Evolutionary conservation across 2,797 vertebrate genomes (phyloP).

Genomic region (Danio kyathit): DNA sequence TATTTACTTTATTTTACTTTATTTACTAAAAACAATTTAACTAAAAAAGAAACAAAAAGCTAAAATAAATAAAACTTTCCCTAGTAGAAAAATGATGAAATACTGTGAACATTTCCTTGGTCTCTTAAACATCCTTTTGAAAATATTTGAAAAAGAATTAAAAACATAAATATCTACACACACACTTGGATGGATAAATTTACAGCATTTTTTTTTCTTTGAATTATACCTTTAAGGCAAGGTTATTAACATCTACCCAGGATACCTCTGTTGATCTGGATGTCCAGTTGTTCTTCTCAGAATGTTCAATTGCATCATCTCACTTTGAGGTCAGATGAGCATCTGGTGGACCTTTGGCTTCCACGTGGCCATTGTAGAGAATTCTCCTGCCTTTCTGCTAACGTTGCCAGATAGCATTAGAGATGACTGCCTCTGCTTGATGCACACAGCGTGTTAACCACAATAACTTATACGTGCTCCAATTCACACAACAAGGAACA

Average conservation of each 20-base stretch:
- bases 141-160: too few relatives aligned
- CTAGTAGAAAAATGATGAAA: too few relatives aligned
- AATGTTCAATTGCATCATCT: slow-evolving; percentile 24
- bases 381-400: slow-evolving; percentile 2
- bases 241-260: neutral
- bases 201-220: neutral
- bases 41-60: too few relatives aligned
- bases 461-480: slow-evolving; percentile 30
- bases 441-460: slow-evolving; percentile 8
- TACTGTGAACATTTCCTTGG: too few relatives aligned
- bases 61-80: too few relatives aligned
- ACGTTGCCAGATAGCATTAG: slow-evolving; percentile 23
- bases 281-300: slow-evolving; percentile 24
- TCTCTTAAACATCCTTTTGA: too few relatives aligned
- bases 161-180: too few relatives aligned
- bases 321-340: slow-evolving; percentile 30
- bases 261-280: neutral
- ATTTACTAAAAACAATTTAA: too few relatives aligned
- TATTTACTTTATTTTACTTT: too few relatives aligned
- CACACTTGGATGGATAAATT: too few relatives aligned
- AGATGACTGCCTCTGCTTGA: slow-evolving; percentile 15
- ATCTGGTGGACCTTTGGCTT: slow-evolving; percentile 35
- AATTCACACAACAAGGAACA: slow-evolving; percentile 21
- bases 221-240: neutral
- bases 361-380: slow-evolving; percentile 9